These are phyloP conservation scores for Micronisus gabar DNA, from an alignment of 2,113 vertebrate genomes.

Conservation along the genomic window DNA sequence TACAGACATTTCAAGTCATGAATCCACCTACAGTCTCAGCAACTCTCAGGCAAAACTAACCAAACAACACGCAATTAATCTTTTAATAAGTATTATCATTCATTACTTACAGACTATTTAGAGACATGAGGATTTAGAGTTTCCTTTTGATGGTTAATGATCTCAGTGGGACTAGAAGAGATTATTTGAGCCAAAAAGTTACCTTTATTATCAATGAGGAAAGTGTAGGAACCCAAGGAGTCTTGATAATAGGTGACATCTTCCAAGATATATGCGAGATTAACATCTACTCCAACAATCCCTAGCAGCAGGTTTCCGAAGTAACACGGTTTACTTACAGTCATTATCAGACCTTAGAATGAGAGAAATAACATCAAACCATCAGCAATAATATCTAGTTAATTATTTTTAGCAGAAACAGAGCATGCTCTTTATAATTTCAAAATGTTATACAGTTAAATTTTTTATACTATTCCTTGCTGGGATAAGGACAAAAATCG, in stretches of 20 bases:
- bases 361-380: background rate
- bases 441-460: background rate
- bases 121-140: background rate
- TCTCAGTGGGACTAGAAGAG: background rate
- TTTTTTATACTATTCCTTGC: background rate
- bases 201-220: conserved; percentile 99
- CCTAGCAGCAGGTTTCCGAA: conserved; percentile 97
- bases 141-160: background rate
- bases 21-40: background rate
- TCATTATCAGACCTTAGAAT: conserved; percentile 92
- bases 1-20: background rate
- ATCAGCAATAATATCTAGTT: background rate
- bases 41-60: background rate
- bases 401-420: background rate
- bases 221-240: conserved; percentile 95
- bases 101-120: background rate
- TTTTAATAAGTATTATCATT: background rate
- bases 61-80: background rate
- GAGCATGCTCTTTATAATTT: background rate
- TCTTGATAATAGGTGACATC: conserved; percentile 99
- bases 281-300: conserved; percentile 96
- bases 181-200: background rate
- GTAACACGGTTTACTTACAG: conserved; percentile 95
- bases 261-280: conserved; percentile 95
- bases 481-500: background rate